Conservation (phyloP, 2,113 vertebrate genomes). For the Grammomys surdaster region DNA sequence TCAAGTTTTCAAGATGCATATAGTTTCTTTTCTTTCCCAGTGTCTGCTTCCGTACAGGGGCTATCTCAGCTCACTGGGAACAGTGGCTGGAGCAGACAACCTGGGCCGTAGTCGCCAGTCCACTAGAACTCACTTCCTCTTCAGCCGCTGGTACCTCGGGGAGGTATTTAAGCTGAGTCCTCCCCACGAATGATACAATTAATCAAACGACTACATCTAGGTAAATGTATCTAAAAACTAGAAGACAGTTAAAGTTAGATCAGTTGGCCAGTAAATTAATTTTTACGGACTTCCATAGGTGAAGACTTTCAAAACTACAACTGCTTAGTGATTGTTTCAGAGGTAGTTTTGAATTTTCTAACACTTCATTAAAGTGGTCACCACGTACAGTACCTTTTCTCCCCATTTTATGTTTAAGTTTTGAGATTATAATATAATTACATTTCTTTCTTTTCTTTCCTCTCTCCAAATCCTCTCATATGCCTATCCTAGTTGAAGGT, state of each 20-base stretch:
- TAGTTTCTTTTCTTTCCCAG: slow-evolving; percentile 72
- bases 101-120: slow-evolving; percentile 56
- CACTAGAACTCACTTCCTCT: slow-evolving; percentile 68
- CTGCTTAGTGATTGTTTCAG: not conserved
- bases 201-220: slow-evolving; percentile 74
- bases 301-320: not conserved
- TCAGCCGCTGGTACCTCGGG: slow-evolving; percentile 56
- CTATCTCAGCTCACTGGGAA: slow-evolving; percentile 67
- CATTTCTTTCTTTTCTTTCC: not conserved
- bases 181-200: slow-evolving; percentile 72
- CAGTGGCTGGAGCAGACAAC: slow-evolving; percentile 75
- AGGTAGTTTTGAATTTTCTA: slow-evolving; percentile 22
- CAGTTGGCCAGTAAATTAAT: not conserved
- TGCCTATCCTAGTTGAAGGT: not conserved
- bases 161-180: slow-evolving; percentile 48
- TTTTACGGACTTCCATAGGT: not conserved
- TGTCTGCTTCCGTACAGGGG: slow-evolving; percentile 43
- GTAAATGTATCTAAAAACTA: slow-evolving; percentile 52
- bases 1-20: slow-evolving; percentile 70
- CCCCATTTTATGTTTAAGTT: not conserved
- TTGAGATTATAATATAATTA: not conserved
- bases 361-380: not conserved
- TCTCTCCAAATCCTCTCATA: not conserved
- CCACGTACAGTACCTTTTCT: not conserved
- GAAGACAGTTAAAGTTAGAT: not conserved